Conservation (phyloP, 1,140 invertebrate species). For the Zaprionus nigranus region DNA sequence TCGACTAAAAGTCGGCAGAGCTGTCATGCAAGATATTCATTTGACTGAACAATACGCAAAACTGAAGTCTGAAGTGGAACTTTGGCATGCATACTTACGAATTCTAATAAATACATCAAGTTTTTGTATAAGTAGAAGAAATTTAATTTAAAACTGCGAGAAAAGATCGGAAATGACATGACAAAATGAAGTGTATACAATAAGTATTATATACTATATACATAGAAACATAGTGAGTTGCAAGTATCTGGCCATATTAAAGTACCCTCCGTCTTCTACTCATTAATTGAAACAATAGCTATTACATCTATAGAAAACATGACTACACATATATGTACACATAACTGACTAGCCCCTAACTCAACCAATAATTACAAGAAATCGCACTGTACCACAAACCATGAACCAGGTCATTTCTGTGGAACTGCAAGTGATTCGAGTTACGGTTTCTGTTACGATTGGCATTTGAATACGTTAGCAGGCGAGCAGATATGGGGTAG, state of each 20-base stretch:
- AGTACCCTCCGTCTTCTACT: no score
- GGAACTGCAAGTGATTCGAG: conserved; percentile 50
- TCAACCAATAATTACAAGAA: background rate
- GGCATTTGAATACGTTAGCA: conserved; percentile 27
- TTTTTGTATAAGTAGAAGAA: background rate
- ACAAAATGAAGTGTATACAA: no score
- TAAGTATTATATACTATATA: background rate
- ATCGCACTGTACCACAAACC: background rate
- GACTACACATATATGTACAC: background rate
- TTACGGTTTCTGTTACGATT: conserved; percentile 41
- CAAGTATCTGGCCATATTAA: no score
- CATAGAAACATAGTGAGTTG: background rate
- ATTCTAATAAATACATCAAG: background rate
- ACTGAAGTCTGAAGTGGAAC: conserved; percentile 20
- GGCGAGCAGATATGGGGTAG: background rate
- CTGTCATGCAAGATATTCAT: conserved; percentile 56
- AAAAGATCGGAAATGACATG: background rate
- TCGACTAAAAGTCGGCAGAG: conserved; percentile 65
- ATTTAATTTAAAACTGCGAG: background rate
- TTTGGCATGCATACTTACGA: background rate
- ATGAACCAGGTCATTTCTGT: conserved; percentile 3
- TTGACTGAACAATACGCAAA: conserved; percentile 40
- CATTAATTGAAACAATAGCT: background rate
- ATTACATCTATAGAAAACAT: background rate
- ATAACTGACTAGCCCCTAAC: background rate